Percentiles rank a stretch among this genome's conserved stretches.
Conservation (phyloP, 2,797 vertebrate genomes). For the Liasis olivaceus region DNA sequence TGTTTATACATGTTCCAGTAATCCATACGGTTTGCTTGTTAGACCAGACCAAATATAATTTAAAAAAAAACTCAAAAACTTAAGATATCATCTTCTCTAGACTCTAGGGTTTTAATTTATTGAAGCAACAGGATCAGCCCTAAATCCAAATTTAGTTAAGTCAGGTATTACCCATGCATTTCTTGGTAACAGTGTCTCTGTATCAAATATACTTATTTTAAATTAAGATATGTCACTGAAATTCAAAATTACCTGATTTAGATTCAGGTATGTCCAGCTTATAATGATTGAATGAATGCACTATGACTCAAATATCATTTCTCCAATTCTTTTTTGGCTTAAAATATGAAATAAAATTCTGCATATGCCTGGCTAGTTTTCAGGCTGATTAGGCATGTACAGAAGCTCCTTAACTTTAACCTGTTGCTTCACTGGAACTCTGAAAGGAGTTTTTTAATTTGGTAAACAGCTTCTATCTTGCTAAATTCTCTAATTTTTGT, state of each 20-base stretch:
- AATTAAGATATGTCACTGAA: background rate
- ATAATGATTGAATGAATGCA: background rate
- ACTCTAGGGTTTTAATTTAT: background rate
- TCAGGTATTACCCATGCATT: constrained; percentile 15
- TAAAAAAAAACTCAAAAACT: constrained; percentile 27
- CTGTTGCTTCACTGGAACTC: background rate
- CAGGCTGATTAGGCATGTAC: background rate
- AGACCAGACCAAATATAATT: constrained; percentile 17
- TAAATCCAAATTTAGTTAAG: constrained; percentile 30
- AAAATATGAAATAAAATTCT: background rate
- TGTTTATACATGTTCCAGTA: constrained; percentile 1
- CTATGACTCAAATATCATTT: background rate
- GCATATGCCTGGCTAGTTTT: background rate
- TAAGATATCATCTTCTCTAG: background rate
- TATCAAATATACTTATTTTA: background rate
- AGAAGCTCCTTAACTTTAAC: background rate
- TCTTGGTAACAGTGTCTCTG: background rate
- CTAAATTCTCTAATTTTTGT: background rate
- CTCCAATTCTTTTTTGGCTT: background rate
- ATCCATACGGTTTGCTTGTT: background rate
- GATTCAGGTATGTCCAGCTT: background rate
- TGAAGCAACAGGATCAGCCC: constrained; percentile 27
- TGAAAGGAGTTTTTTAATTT: background rate
- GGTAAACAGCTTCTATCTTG: background rate
- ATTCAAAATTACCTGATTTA: background rate